Conservation (phyloP, 2,888 invertebrate genomes). For the Stenichneumon culpator region DNA sequence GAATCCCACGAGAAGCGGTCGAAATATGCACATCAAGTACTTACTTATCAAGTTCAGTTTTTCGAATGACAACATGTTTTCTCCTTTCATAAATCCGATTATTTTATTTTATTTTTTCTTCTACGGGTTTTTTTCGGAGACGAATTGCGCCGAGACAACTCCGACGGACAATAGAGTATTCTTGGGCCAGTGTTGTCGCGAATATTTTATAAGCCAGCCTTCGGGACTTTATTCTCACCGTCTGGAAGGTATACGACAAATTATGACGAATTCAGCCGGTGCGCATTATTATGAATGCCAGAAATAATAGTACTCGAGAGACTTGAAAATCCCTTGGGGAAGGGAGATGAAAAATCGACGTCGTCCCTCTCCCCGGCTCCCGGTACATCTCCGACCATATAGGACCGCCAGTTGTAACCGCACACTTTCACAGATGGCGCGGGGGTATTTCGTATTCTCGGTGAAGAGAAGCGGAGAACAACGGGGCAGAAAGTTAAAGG, state of each 20-base stretch:
- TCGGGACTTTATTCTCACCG: conserved; percentile 13
- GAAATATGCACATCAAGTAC: too few relatives aligned
- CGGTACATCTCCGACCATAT: not conserved
- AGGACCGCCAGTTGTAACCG: conserved; percentile 1
- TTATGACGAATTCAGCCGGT: conserved; percentile 22
- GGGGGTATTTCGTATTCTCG: conserved; percentile 41
- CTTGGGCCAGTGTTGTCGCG: not conserved
- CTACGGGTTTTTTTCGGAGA: not conserved
- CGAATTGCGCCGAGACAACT: not conserved
- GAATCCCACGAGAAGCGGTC: not conserved
- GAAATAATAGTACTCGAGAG: conserved; percentile 49
- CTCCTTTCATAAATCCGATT: not conserved
- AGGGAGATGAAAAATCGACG: conserved; percentile 17
- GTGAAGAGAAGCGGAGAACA: conserved; percentile 42
- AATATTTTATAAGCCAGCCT: conserved; percentile 23
- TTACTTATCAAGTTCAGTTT: not conserved
- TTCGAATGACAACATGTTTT: not conserved
- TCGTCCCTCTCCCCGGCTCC: not conserved
- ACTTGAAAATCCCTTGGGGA: conserved; percentile 15
- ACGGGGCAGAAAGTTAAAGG: conserved; percentile 56
- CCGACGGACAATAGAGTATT: not conserved
- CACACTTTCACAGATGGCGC: not conserved
- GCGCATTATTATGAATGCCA: conserved; percentile 31
- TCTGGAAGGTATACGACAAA: conserved; percentile 12
- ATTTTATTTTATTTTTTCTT: not conserved